These are phyloP conservation scores for Astropecten irregularis DNA, from an alignment of 53 echinoderm and acorn worm genomes.

Conservation along the genomic window DNA sequence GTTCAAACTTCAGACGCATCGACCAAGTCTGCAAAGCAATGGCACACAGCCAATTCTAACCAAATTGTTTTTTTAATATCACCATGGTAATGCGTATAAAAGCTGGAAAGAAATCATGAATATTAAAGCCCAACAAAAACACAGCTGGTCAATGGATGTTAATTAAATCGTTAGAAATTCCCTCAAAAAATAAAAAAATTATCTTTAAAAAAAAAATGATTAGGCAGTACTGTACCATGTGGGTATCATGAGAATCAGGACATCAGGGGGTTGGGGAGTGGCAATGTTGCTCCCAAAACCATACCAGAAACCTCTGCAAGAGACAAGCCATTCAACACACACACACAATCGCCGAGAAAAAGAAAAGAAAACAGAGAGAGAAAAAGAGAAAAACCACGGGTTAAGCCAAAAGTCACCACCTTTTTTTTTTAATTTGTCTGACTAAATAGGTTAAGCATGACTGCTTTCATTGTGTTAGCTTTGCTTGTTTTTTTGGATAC, in stretches of 20 bases:
- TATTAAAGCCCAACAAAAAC: no score
- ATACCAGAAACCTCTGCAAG: conserved; percentile 33
- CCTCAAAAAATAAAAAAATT: background rate
- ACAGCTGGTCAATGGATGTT: conserved; percentile 38
- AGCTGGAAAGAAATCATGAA: no score
- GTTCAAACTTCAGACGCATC: no score
- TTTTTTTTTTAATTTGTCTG: background rate
- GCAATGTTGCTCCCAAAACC: conserved; percentile 49
- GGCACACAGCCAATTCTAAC: no score
- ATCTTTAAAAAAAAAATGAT: background rate
- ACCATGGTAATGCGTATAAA: no score
- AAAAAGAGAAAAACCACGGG: conserved; percentile 31
- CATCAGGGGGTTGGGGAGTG: conserved; percentile 47
- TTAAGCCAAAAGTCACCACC: conserved; percentile 49
- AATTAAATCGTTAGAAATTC: conserved; percentile 2
- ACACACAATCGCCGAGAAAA: background rate
- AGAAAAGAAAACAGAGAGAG: background rate
- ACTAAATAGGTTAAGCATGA: background rate
- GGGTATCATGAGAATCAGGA: conserved; percentile 45
- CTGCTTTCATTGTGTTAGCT: background rate
- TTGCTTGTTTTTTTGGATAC: background rate
- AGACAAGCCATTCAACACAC: conserved; percentile 1
- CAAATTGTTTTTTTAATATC: no score
- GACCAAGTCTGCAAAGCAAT: no score
- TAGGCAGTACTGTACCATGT: conserved; percentile 58